Conservation (phyloP, 2,113 vertebrate genomes). For the Pionites leucogaster region DNA sequence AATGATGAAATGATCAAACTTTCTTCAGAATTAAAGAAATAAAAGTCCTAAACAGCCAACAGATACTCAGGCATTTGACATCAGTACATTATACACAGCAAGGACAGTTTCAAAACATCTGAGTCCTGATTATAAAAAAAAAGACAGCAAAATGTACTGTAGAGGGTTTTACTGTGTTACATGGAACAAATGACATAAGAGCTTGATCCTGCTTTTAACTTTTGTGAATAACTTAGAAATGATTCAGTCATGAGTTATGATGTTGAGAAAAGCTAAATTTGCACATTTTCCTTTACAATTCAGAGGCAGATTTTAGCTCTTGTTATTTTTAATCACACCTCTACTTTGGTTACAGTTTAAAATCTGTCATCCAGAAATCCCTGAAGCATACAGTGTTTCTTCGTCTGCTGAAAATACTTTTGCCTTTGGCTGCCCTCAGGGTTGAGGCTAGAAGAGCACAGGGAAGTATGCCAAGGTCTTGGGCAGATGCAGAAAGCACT, state of each 20-base stretch:
- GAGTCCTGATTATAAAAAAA: background rate
- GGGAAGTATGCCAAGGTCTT: background rate
- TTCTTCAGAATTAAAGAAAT: background rate
- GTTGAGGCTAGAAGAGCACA: constrained; percentile 12
- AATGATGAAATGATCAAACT: background rate
- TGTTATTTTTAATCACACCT: constrained; percentile 42
- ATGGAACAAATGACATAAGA: background rate
- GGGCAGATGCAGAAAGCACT: background rate
- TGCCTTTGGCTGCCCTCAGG: constrained; percentile 49
- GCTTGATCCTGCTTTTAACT: background rate
- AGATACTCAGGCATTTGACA: background rate
- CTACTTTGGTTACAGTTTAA: constrained; percentile 10
- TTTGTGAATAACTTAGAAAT: background rate
- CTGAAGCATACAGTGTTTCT: constrained; percentile 38
- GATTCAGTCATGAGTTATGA: background rate
- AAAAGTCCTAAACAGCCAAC: background rate
- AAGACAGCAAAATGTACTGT: background rate
- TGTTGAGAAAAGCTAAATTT: background rate
- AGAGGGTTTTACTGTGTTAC: background rate
- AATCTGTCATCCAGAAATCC: constrained; percentile 47
- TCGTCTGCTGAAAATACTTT: constrained; percentile 33
- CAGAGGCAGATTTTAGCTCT: background rate
- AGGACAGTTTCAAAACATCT: background rate
- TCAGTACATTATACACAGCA: background rate
- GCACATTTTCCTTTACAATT: background rate